Evolutionary conservation across 1,140 invertebrate species (phyloP).

Genomic region (Drosophila mauritiana): DNA sequence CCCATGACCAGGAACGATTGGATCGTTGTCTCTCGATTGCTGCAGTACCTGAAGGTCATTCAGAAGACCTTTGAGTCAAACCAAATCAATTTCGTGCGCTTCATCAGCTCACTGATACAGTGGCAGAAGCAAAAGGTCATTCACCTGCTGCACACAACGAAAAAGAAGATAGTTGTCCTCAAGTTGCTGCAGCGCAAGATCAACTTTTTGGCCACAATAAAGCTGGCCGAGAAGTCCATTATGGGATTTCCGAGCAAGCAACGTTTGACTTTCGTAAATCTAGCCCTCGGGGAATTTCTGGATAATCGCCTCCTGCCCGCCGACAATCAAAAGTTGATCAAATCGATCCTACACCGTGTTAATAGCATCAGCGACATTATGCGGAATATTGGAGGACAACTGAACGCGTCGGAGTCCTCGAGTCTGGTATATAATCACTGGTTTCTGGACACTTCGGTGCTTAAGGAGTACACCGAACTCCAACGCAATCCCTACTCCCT

Average conservation of each 20-base stretch:
- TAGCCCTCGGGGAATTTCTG: conserved; percentile 55
- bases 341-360: conserved; percentile 38
- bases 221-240: conserved; percentile 55
- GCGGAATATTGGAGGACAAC: conserved; percentile 26
- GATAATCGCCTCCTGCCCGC: conserved; percentile 49
- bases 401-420: conserved; percentile 45
- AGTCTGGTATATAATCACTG: conserved; percentile 46
- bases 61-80: conserved; percentile 66
- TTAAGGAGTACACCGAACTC: conserved; percentile 54
- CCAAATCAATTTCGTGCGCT: conserved; percentile 47
- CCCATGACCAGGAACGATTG: conserved; percentile 38
- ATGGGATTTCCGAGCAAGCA: conserved; percentile 39
- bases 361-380: conserved; percentile 44
- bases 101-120: conserved; percentile 47
- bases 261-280: conserved; percentile 48
- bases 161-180: conserved; percentile 85
- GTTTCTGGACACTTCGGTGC: conserved; percentile 20
- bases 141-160: conserved; percentile 81
- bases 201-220: conserved; percentile 51
- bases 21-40: conserved; percentile 48
- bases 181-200: conserved; percentile 62
- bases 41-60: conserved; percentile 59
- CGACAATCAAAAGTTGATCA: conserved; percentile 55
- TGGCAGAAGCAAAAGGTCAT: conserved; percentile 67
- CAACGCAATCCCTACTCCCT: conserved; percentile 56